phyloP scores from a whole-genome alignment of 2,888 invertebrate genomes.

The Apotomis capreana region DNA sequence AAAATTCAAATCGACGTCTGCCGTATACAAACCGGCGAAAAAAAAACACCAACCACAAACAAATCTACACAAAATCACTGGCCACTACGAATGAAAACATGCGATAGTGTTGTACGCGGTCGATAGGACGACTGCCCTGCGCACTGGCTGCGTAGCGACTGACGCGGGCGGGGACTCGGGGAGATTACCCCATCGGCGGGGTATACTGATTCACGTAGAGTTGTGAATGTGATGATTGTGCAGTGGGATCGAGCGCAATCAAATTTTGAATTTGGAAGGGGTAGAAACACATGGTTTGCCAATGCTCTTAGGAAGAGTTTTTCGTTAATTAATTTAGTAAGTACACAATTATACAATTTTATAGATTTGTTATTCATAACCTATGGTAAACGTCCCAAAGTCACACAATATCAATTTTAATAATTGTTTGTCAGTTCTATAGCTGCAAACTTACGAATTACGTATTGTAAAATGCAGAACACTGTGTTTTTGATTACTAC shows the following conservation, averaged over 20 bases:
- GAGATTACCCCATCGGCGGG: conserved; percentile 61
- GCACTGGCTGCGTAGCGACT: conserved; percentile 60
- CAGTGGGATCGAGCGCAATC: not conserved
- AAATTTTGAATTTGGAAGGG: not conserved
- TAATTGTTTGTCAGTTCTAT: too few species aligned
- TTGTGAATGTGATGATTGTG: not conserved
- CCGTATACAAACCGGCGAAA: conserved; percentile 21
- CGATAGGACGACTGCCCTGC: conserved; percentile 51
- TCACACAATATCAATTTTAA: too few species aligned
- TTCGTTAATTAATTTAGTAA: too few species aligned
- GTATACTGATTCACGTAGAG: conserved; percentile 43
- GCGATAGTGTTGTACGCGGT: conserved; percentile 50
- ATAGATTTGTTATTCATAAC: too few species aligned
- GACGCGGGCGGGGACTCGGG: conserved; percentile 55
- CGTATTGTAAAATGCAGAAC: too few species aligned
- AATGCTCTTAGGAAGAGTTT: too few species aligned
- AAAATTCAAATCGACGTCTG: not conserved
- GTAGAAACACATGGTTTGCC: too few species aligned
- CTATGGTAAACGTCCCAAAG: too few species aligned
- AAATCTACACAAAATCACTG: conserved; percentile 33
- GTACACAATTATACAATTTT: too few species aligned
- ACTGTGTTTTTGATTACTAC: too few species aligned
- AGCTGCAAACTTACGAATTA: too few species aligned
- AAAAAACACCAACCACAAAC: conserved; percentile 16
- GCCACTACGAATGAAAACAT: conserved; percentile 37